These are phyloP conservation scores for Rutpela maculata DNA, from an alignment of 2,888 invertebrate species.

Conservation along the genomic window DNA sequence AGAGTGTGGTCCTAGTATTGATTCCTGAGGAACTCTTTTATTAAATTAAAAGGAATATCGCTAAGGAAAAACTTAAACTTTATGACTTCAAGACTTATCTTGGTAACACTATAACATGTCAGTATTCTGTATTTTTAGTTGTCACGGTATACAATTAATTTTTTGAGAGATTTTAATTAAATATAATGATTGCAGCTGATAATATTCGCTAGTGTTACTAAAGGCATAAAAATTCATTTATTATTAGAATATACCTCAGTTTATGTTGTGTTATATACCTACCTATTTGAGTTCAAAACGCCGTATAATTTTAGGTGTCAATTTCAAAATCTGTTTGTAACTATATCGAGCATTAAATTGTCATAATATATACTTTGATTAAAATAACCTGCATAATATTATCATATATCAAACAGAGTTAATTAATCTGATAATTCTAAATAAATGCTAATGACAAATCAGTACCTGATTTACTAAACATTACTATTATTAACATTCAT, in stretches of 20 bases:
- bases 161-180: too few relatives aligned
- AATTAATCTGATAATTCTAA: slow-evolving; percentile 34
- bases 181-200: not conserved
- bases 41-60: too few relatives aligned
- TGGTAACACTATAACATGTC: too few relatives aligned
- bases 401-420: slow-evolving; percentile 40
- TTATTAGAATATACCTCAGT: not conserved
- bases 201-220: not conserved
- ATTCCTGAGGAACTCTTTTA: too few relatives aligned
- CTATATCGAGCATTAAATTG: slow-evolving; percentile 57
- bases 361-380: slow-evolving; percentile 57
- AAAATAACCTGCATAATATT: slow-evolving; percentile 47
- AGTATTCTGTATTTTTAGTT: too few relatives aligned
- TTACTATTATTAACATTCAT: slow-evolving; percentile 13
- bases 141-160: too few relatives aligned
- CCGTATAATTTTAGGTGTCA: slow-evolving; percentile 57
- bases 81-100: too few relatives aligned
- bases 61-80: too few relatives aligned
- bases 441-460: slow-evolving; percentile 37
- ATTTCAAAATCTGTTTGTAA: slow-evolving; percentile 59
- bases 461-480: slow-evolving; percentile 24
- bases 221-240: not conserved
- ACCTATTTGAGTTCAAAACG: slow-evolving; percentile 30
- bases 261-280: slow-evolving; percentile 8
- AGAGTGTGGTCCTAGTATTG: too few relatives aligned